Evolutionary conservation across 2,888 invertebrate species (phyloP).

Genomic region (Eupeodes luniger): DNA sequence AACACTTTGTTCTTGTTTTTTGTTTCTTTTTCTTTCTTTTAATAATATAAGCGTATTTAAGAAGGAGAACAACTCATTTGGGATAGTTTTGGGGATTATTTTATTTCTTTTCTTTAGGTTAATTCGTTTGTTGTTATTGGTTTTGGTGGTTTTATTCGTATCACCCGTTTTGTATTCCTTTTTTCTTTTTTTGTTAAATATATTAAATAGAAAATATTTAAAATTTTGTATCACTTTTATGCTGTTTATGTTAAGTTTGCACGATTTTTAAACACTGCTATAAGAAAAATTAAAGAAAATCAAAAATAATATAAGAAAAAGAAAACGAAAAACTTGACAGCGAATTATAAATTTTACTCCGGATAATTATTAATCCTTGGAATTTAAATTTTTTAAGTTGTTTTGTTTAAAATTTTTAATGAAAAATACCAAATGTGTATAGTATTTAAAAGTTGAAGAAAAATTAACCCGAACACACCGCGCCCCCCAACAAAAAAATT

Average conservation of each 20-base stretch:
- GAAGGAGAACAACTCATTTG: slow-evolving; percentile 69
- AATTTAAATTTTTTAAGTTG: background rate
- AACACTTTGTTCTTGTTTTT: background rate
- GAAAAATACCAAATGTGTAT: slow-evolving; percentile 18
- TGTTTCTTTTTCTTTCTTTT: background rate
- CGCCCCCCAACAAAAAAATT: slow-evolving; percentile 32
- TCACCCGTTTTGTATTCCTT: slow-evolving; percentile 42
- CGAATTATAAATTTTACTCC: background rate
- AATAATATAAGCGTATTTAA: slow-evolving; percentile 47
- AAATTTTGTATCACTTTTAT: slow-evolving; percentile 11
- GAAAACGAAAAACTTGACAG: background rate
- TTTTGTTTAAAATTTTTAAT: background rate
- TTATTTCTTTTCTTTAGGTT: background rate
- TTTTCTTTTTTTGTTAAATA: background rate
- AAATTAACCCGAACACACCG: slow-evolving; percentile 62
- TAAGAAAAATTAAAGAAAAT: slow-evolving; percentile 1
- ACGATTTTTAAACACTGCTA: slow-evolving; percentile 54
- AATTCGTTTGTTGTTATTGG: slow-evolving; percentile 30
- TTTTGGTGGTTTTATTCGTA: slow-evolving; percentile 9
- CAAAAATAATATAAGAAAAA: slow-evolving; percentile 3
- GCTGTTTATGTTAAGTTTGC: slow-evolving; percentile 43
- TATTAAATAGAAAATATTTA: slow-evolving; percentile 19
- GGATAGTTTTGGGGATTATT: slow-evolving; percentile 44
- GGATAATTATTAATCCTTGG: background rate
- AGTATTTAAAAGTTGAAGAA: slow-evolving; percentile 14